Base-by-base conservation (phyloP, 2,113 vertebrate species). In the Zootoca vivipara region DNA sequence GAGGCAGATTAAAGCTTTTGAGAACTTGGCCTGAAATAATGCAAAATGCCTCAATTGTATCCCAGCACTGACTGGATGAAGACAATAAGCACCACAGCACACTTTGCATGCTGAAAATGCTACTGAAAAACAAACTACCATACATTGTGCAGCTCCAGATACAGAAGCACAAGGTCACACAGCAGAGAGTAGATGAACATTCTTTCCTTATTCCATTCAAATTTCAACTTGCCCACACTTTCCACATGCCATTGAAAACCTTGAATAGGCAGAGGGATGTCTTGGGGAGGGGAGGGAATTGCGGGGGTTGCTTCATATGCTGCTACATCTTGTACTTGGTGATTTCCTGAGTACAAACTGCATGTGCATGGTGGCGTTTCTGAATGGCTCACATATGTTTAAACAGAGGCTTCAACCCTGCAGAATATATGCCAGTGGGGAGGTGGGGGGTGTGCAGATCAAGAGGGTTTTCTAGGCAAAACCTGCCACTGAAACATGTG, bases 281-380 rank as follows among this genome's bases (percentile, higher is more conserved):
- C 87, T 67, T 64, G 85, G 75, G 24, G 65, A n/a, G 5, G 38
- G 12, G 74, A 18, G 46, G n/a, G 30, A 16, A 56, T 12, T 77
- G 87, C 72, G 87, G 87, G 62, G 87, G 87, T 0, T 83, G 80
- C 22, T 77, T 46, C 72, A 38, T 35, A 77, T 65, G 87, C 80
- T 65, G 87, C 80, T 67, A 88, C 87, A 88, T 83, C 62, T 77
- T 88, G 87, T 88, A 83, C 87, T 88, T 74, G 16, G 58, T 46
- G 18, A 78, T 65, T 83, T 62, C 87, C 87, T 77, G 81, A 83
- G 87, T 77, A 88, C 87, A 88, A 52, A 18, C 73, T 83, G 80
- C 24, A 77, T 46, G 80, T 33, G n/a, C 79, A 33, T 40, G 13
- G 26, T 33, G 38, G 72, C 80, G 67, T 77, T 88, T 75, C 62